phyloP scores from a whole-genome alignment of 2,797 vertebrate species.

The Channallabes apus region DNA sequence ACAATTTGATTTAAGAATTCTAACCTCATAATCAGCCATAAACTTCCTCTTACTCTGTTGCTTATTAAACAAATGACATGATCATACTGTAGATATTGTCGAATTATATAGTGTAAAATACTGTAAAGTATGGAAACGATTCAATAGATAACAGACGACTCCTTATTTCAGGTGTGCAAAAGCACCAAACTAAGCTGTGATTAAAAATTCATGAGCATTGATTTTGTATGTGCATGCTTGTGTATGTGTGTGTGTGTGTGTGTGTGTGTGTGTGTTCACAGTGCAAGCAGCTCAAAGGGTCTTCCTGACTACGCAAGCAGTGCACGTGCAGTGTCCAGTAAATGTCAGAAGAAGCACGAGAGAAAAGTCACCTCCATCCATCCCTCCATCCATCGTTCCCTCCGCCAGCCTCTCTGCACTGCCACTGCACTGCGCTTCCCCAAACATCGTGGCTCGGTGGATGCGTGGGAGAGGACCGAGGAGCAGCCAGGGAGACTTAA shows the following conservation, averaged over 20 bases:
- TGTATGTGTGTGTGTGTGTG: neutral
- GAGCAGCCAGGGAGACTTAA: slow-evolving; percentile 12
- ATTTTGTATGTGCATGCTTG: slow-evolving; percentile 3
- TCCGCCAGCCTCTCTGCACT: slow-evolving; percentile 40
- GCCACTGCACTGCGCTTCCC: slow-evolving; percentile 31
- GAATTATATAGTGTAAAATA: neutral
- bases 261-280: slow-evolving; percentile 1
- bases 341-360: slow-evolving; percentile 50
- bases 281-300: neutral
- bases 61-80: neutral
- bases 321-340: slow-evolving; percentile 43
- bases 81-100: neutral
- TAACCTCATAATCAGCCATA: neutral
- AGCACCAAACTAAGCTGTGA: neutral
- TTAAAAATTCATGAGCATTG: neutral
- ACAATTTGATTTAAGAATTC: neutral
- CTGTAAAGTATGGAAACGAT: neutral
- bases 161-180: neutral
- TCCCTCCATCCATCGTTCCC: neutral
- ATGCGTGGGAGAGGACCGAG: slow-evolving; percentile 29
- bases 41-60: neutral
- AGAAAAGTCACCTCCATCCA: slow-evolving; percentile 30
- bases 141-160: neutral
- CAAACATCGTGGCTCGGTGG: slow-evolving; percentile 25
- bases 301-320: neutral